Evolutionary conservation across 2,888 invertebrate species (phyloP).

Genomic region (Ethmia dodecea): DNA sequence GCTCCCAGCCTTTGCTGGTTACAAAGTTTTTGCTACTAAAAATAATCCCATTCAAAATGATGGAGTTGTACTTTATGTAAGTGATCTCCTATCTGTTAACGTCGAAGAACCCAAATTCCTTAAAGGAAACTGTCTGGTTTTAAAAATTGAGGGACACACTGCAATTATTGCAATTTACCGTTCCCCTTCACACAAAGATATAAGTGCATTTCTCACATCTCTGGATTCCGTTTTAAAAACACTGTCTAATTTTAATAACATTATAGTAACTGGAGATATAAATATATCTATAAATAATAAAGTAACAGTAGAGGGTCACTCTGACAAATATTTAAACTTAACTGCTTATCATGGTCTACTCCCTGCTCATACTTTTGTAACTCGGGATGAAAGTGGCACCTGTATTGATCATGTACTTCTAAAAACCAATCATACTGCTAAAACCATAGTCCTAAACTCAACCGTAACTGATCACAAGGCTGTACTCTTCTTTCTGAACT

Average conservation of each 20-base stretch:
- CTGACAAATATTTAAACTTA: neutral
- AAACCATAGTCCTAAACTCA: neutral
- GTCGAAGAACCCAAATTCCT: conserved; percentile 3
- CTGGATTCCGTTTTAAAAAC: neutral
- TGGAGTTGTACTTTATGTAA: conserved; percentile 4
- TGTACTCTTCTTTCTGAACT: too few relatives aligned
- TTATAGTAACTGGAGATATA: neutral
- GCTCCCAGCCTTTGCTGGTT: neutral
- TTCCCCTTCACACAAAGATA: conserved; percentile 3
- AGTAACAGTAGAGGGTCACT: neutral
- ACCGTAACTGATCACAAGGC: neutral
- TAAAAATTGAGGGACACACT: neutral
- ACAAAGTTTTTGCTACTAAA: neutral
- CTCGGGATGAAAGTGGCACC: conserved; percentile 2
- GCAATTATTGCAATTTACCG: too few relatives aligned
- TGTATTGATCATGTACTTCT: conserved; percentile 5
- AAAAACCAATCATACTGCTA: neutral
- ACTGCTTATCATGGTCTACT: conserved; percentile 2
- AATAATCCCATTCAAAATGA: conserved; percentile 4
- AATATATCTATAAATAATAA: neutral
- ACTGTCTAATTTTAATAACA: neutral
- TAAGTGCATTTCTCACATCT: neutral
- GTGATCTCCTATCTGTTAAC: neutral
- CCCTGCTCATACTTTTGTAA: conserved; percentile 5
- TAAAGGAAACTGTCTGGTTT: conserved; percentile 1